Base-by-base conservation (phyloP, 1,140 invertebrate genomes). In the Halesus radiatus region DNA sequence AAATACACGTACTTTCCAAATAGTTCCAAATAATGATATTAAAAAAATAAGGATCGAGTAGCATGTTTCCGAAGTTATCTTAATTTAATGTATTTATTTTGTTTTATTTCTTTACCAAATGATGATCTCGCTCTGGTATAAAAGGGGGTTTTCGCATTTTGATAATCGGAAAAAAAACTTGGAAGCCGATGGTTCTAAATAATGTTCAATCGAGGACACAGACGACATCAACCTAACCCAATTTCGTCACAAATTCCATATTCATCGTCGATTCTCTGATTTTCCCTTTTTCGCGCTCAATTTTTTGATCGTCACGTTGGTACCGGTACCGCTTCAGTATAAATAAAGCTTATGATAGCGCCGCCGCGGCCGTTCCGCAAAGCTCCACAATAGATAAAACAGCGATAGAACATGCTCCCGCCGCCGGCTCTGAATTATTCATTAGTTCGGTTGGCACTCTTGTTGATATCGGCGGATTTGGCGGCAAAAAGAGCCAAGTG, bases 371-470 rank as follows among this genome's bases (percentile, higher is more conserved):
- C 79, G 79, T 80, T 82, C 77, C 66, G 68, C 56, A 83, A 83
- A 83, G 81, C 81, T 77, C 58, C 79, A 81, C 82, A 83, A 83
- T 83, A 83, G 82, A 83, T 83, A 83, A 83, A 83, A 81, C 82
- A 83, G 82, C 79, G 82, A 83, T 83, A 81, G 82, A 81, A 83
- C 82, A 83, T 81, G 82, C 82, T 76, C 79, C 75, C 16, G 53
- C 72, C 80, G 82, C 68, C 74, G 37, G 37, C 8, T 45, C 37
- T 45, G 37, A 45, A 45, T 45, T 45, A 45, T 45, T 45, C 37
- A 45, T 45, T 45, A 45, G 37, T 45, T 60, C 81, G 58, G 74
- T 78, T 80, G 78, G 81, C 66, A 74, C 73, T 62, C 70, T 76
- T 78, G 82, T 81, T 66, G 81, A 75, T 82, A 80, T 76, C 77